These are phyloP conservation scores for Eonycteris spelaea DNA, from an alignment of 2,113 vertebrate species.

Conservation along the genomic window DNA sequence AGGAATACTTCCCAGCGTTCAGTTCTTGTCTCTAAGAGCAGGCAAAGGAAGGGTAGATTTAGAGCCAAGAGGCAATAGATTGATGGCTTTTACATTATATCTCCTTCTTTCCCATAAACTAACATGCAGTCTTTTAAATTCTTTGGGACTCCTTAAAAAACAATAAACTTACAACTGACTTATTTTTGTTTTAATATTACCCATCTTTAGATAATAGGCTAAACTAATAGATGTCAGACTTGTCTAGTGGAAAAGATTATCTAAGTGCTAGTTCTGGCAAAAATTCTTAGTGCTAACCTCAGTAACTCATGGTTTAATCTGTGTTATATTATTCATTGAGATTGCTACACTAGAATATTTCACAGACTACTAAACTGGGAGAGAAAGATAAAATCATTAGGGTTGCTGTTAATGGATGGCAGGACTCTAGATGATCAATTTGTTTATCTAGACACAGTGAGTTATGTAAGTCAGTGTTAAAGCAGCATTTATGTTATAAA, in stretches of 20 bases:
- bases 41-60: neutral
- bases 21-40: neutral
- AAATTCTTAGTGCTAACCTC: neutral
- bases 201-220: neutral
- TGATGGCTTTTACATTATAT: no score
- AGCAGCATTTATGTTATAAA: neutral
- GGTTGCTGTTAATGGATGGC: neutral
- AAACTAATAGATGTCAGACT: neutral
- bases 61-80: neutral
- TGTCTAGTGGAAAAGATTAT: neutral
- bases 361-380: neutral
- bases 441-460: neutral
- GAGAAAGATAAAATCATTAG: neutral
- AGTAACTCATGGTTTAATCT: neutral
- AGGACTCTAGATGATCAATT: neutral
- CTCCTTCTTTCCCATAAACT: neutral
- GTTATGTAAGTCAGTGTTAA: conserved; percentile 24
- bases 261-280: neutral
- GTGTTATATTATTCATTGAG: neutral
- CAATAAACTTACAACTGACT: neutral
- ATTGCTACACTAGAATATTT: neutral
- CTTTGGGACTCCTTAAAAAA: neutral
- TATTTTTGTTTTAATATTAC: neutral
- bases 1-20: neutral
- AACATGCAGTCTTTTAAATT: neutral